Conservation (phyloP, 2,113 vertebrate species). For the Monopterus albus region DNA sequence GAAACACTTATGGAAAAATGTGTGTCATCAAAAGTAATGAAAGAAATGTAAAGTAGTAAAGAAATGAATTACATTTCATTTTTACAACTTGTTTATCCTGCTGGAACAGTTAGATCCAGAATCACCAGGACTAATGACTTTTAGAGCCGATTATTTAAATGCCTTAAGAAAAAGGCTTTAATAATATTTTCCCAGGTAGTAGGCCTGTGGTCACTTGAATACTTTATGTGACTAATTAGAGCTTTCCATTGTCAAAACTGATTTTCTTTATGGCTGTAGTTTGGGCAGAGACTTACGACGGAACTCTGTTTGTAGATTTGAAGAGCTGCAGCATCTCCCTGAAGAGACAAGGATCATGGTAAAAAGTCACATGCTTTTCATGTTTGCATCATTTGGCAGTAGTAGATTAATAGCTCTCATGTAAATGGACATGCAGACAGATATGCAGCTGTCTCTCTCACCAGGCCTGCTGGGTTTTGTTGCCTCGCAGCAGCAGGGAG, state of each 20-base stretch:
- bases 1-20: too few relatives aligned
- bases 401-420: background rate
- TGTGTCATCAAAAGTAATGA: too few relatives aligned
- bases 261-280: background rate
- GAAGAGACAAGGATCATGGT: background rate
- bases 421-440: background rate
- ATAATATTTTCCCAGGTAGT: too few relatives aligned
- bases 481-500: constrained; percentile 84
- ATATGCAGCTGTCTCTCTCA: constrained; percentile 53
- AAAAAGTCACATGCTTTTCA: background rate
- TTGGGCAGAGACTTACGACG: constrained; percentile 81
- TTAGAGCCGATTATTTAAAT: too few relatives aligned
- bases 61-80: too few relatives aligned
- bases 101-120: too few relatives aligned
- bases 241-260: too few relatives aligned
- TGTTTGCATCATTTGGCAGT: background rate
- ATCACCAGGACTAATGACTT: too few relatives aligned
- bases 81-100: too few relatives aligned
- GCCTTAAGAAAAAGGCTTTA: too few relatives aligned
- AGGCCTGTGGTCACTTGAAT: background rate
- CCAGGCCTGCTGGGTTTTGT: constrained; percentile 87
- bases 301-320: constrained; percentile 86
- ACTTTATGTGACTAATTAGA: too few relatives aligned
- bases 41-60: too few relatives aligned
- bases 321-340: constrained; percentile 89